A percentile compares a stretch with the other conserved stretches of the same genome.
Conservation (phyloP, 2,888 invertebrate genomes). For the Aspidiotus rigidus region DNA sequence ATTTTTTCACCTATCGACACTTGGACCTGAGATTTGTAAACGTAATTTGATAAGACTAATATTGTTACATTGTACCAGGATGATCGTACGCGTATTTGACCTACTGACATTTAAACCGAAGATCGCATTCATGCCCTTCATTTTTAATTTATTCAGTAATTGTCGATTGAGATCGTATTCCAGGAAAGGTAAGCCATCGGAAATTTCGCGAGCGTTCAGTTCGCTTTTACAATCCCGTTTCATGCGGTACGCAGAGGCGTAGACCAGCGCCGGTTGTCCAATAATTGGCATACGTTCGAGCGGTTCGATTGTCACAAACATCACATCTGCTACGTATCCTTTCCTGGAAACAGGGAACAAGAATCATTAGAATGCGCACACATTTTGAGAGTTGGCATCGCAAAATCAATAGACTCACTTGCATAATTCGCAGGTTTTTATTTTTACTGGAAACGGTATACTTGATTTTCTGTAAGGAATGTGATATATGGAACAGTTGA, state of each 20-base stretch:
- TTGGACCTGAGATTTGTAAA: conserved; percentile 48
- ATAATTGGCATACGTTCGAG: conserved; percentile 65
- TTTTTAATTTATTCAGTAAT: conserved; percentile 77
- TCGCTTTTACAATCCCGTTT: conserved; percentile 73
- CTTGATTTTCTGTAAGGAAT: conserved; percentile 70
- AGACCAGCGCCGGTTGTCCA: conserved; percentile 60
- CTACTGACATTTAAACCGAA: conserved; percentile 66
- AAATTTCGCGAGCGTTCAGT: conserved; percentile 83
- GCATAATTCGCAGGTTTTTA: conserved; percentile 64
- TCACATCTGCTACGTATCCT: conserved; percentile 79
- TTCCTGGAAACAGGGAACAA: conserved; percentile 48
- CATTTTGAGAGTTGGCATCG: too few species aligned
- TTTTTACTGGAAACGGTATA: conserved; percentile 63
- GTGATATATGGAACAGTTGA: conserved; percentile 57
- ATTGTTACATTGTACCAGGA: neutral
- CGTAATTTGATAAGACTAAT: neutral
- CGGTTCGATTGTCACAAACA: conserved; percentile 80
- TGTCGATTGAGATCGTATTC: conserved; percentile 92
- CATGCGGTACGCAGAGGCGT: conserved; percentile 65
- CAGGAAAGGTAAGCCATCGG: conserved; percentile 86
- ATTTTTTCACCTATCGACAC: conserved; percentile 78
- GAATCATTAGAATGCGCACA: neutral
- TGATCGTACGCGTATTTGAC: neutral
- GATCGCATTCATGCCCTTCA: conserved; percentile 89
- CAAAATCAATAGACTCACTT: conserved; percentile 45